Evolutionary conservation across 2,113 vertebrate species (phyloP).

Genomic region (Micromys minutus): DNA sequence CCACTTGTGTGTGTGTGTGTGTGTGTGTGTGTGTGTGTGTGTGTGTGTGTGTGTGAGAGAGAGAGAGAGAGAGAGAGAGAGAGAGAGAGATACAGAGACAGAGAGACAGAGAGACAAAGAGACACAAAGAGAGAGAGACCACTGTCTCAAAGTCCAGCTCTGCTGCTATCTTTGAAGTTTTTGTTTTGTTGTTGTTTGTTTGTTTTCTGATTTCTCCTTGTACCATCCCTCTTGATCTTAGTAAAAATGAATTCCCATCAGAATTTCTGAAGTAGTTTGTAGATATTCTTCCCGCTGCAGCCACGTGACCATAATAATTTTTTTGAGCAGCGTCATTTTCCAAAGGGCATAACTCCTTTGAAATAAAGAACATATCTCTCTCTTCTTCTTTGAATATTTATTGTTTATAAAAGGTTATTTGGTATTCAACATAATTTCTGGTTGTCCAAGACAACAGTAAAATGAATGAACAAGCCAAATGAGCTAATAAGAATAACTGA

Average conservation of each 20-base stretch:
- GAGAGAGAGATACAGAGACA: neutral
- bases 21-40: neutral
- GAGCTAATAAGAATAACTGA: conserved; percentile 24
- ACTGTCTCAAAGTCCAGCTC: neutral
- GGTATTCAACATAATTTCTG: neutral
- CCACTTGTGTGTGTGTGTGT: fast-evolving
- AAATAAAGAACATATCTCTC: neutral
- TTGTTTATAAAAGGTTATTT: neutral
- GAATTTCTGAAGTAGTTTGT: neutral
- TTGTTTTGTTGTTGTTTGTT: too few relatives aligned
- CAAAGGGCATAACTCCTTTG: neutral
- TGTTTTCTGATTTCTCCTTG: neutral
- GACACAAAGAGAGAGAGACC: neutral
- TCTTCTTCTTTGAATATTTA: neutral
- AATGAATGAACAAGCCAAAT: neutral
- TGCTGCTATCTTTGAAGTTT: neutral
- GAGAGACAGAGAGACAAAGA: neutral
- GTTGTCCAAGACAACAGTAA: conserved; percentile 12
- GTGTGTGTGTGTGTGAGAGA: neutral
- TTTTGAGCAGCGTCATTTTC: conserved; percentile 1
- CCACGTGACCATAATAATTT: neutral
- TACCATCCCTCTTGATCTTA: neutral
- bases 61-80: neutral
- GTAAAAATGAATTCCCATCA: neutral
- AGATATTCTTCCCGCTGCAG: neutral